Conservation (phyloP, 2,113 vertebrate genomes). For the Pelvicachromis taeniatus region DNA sequence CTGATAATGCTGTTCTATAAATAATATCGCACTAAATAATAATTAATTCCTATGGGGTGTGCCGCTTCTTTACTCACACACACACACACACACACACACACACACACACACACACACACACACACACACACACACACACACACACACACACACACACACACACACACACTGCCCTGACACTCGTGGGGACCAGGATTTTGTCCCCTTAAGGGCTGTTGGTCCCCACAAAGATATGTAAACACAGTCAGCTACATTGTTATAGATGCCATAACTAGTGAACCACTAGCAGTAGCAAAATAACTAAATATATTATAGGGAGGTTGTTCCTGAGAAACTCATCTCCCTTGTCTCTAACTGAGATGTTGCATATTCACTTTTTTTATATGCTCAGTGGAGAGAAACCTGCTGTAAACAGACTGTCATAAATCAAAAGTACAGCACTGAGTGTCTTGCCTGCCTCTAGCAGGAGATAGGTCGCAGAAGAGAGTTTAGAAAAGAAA, state of each 20-base stretch:
- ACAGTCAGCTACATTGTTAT: background rate
- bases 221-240: background rate
- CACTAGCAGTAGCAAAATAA: background rate
- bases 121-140: too few species aligned
- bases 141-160: too few species aligned
- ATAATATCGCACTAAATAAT: background rate
- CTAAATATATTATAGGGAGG: background rate
- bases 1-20: background rate
- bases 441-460: background rate
- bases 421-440: background rate
- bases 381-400: background rate
- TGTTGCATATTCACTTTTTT: background rate
- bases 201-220: rapidly evolving
- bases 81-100: background rate
- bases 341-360: background rate
- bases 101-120: background rate
- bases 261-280: background rate
- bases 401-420: background rate
- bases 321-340: background rate
- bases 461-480: background rate
- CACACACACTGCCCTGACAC: too few species aligned
- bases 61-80: too few species aligned
- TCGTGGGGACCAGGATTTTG: too few species aligned
- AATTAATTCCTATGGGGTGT: background rate
- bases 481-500: background rate